A percentile compares a stretch with the other conserved stretches of the same genome.
Conservation (phyloP, 2,888 invertebrate genomes). For the Panorpa germanica region DNA sequence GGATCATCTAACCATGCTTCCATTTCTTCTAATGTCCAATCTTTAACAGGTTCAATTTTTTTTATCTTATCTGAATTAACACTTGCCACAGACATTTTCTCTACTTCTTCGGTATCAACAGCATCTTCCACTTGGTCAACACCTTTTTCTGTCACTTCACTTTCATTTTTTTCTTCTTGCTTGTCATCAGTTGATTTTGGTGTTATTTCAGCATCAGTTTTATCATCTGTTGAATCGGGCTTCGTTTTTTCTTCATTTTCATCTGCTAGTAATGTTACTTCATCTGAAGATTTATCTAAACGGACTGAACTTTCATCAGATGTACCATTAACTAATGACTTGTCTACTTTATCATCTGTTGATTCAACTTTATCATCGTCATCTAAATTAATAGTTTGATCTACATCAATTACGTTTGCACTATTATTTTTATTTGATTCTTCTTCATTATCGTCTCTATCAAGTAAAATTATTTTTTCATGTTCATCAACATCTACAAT, state of each 20-base stretch:
- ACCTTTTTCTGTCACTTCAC: conserved; percentile 2
- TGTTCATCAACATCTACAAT: conserved; percentile 9
- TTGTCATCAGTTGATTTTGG: conserved; percentile 9
- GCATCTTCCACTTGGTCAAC: conserved; percentile 8
- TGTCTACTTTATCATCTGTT: conserved; percentile 12
- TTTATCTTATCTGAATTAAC: conserved; percentile 7
- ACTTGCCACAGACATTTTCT: conserved; percentile 4
- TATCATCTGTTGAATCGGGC: conserved; percentile 1
- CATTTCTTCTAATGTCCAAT: conserved; percentile 30
- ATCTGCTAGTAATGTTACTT: conserved; percentile 13
- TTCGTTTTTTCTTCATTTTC: conserved; percentile 4
- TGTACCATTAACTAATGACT: conserved; percentile 10
- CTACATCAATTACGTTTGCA: conserved; percentile 9
- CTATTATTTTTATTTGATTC: conserved; percentile 7
- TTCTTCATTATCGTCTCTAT: too few relatives aligned
- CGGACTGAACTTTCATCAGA: conserved; percentile 21
- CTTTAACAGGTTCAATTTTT: conserved; percentile 4
- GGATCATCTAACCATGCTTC: conserved; percentile 45
- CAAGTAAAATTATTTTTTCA: too few relatives aligned
- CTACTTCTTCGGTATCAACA: conserved; percentile 4
- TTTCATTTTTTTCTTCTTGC: conserved; percentile 4
- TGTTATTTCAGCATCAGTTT: conserved; percentile 6
- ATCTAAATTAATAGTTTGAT: conserved; percentile 7
- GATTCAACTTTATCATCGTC: conserved; percentile 12
- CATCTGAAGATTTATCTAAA: conserved; percentile 24